These are phyloP conservation scores for Spatulosminthurus flaviceps DNA, from an alignment of 2,888 invertebrate genomes.

Conservation along the genomic window DNA sequence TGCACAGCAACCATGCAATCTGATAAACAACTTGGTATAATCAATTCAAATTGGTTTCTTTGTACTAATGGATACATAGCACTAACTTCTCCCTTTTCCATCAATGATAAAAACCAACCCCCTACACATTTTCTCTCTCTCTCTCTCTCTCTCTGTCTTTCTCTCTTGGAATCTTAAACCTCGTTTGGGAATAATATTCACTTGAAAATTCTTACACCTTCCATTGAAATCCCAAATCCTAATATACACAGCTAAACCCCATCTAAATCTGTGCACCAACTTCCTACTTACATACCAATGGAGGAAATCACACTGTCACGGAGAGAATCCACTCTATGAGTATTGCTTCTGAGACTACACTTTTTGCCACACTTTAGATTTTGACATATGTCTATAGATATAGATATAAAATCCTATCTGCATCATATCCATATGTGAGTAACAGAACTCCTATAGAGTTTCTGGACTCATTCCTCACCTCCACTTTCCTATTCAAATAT, in stretches of 20 bases:
- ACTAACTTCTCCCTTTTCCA: background rate
- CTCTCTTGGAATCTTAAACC: background rate
- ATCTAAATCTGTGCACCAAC: background rate
- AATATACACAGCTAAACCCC: background rate
- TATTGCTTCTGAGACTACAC: no score
- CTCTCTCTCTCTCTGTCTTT: no score
- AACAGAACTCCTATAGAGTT: no score
- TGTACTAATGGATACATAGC: background rate
- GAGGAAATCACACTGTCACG: background rate
- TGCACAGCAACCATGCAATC: constrained; percentile 59
- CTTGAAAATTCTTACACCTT: background rate
- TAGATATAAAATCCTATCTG: no score
- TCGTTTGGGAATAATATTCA: background rate
- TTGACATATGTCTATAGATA: no score
- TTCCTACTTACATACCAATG: background rate
- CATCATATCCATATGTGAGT: no score
- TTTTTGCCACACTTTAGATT: no score
- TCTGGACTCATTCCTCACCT: constrained; percentile 15
- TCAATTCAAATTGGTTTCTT: constrained; percentile 55
- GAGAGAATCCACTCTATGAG: background rate
- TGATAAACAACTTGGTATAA: constrained; percentile 64
- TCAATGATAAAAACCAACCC: background rate
- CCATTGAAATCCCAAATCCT: background rate
- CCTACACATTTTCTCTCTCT: no score
- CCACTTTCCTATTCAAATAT: constrained; percentile 40